phyloP scores from a whole-genome alignment of 2,888 invertebrate species.

The Beris morrisii region DNA sequence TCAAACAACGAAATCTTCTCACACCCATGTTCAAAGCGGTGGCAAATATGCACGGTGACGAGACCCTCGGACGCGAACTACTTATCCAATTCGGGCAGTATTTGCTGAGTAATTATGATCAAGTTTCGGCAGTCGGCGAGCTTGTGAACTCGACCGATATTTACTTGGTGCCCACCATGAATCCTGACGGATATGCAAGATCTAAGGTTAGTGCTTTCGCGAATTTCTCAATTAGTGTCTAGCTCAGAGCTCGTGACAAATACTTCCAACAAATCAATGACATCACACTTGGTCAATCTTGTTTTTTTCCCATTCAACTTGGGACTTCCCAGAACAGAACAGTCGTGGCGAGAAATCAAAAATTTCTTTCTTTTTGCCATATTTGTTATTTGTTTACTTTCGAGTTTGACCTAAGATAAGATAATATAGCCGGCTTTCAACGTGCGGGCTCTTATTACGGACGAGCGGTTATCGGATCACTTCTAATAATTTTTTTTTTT shows the following conservation, averaged over 20 bases:
- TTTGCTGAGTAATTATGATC: constrained; percentile 73
- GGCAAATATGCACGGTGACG: constrained; percentile 96
- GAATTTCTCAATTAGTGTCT: neutral
- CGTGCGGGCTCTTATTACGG: too few species aligned
- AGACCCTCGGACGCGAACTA: constrained; percentile 82
- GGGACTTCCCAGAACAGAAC: too few species aligned
- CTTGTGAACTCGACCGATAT: constrained; percentile 86
- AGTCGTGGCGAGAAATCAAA: too few species aligned
- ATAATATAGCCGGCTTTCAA: too few species aligned
- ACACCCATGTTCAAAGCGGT: constrained; percentile 91
- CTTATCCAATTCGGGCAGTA: constrained; percentile 81
- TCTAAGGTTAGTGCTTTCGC: constrained; percentile 63
- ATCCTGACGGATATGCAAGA: constrained; percentile 92
- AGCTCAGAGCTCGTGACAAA: neutral
- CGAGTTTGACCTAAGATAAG: too few species aligned
- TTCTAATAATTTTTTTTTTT: too few species aligned
- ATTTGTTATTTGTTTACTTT: too few species aligned
- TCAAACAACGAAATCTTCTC: constrained; percentile 57
- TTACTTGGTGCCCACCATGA: constrained; percentile 93
- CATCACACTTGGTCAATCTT: too few species aligned
- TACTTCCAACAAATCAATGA: too few species aligned
- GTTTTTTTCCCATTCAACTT: too few species aligned
- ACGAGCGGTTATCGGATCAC: too few species aligned
- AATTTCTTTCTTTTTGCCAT: too few species aligned
- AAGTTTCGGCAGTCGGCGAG: constrained; percentile 66